Conservation (phyloP, 2,797 vertebrate genomes). For the Pitangus sulphuratus region DNA sequence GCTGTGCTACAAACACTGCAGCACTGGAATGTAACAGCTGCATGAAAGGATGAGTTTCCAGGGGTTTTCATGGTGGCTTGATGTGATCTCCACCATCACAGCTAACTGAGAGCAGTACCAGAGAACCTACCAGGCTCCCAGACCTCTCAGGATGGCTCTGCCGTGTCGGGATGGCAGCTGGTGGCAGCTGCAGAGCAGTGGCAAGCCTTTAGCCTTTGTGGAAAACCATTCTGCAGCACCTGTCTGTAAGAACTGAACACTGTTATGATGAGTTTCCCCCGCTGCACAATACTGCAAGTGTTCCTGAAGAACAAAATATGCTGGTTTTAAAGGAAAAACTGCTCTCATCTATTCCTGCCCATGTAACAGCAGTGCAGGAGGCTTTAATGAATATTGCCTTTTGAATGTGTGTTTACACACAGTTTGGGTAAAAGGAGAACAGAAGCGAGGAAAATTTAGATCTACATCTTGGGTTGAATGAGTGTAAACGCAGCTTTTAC, state of each 20-base stretch:
- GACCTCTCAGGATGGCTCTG: neutral
- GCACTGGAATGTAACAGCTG: neutral
- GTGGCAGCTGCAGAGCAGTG: neutral
- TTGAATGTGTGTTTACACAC: neutral
- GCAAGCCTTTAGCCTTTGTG: neutral
- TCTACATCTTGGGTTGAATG: neutral
- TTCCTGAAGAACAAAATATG: neutral
- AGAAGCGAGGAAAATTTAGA: neutral
- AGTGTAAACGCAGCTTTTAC: neutral
- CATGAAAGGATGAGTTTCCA: neutral
- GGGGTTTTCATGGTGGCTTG: neutral
- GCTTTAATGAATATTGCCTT: neutral
- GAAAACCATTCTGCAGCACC: neutral
- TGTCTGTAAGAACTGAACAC: neutral
- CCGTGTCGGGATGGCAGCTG: neutral
- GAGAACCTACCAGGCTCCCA: neutral
- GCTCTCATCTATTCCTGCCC: neutral
- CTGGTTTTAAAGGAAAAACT: neutral
- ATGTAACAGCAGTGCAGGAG: neutral
- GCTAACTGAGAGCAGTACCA: neutral
- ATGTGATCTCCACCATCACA: neutral
- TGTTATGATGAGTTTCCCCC: neutral
- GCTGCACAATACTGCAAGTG: neutral
- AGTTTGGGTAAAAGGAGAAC: neutral
- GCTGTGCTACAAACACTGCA: fast-evolving